Base-by-base conservation (phyloP, 2,888 invertebrate genomes). In the Lacanobia oleracea region DNA sequence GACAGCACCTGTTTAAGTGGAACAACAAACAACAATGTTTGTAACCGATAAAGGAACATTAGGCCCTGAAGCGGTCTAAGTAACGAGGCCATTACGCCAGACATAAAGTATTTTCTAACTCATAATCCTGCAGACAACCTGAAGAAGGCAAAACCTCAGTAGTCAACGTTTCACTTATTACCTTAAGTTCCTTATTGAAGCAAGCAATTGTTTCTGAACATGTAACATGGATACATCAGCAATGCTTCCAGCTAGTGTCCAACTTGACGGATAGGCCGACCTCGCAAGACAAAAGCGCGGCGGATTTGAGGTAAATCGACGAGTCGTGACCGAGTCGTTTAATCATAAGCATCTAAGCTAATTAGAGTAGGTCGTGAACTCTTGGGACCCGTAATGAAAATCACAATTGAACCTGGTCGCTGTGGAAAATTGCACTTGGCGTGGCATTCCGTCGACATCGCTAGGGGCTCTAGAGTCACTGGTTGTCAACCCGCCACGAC, bases 341-440 rank as follows among this genome's bases (percentile, higher is more conserved):
- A 94, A 95, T 95, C 93, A 95, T 94, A 95, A 95, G 93, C 92
- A 94, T 94, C 94, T 91, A 91, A 92, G 93, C 92, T 95, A 96
- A 96, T 96, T 95, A 95, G 94, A 95, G 91, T 94, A 93, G 94
- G 94, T 94, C 93, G 93, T 92, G 93, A 94, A 94, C 94, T 94
- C 90, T 86, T 90, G 92, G 89, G 93, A 93, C 91, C 92, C 86
- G 92, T 95, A 95, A 95, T 94, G 94, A 95, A 95, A 95, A 94
- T 95, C 91, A 93, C 94, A 93, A 94, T 93, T 92, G 93, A 93
- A 93, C 91, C 92, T 92, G 91, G 92, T 93, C 93, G 91, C 89
- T 77, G 84, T 85, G 89, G 92, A 92, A 95, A 95, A 95, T 95
- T 95, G 92, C 92, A 91, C 93, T 91, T 91, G 90, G 90, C 91